Evolutionary conservation across 92 coral and sea anemone genomes (phyloP), one percentile per base, ranked within the genome.

Genomic region (Heliopora coerulea): DNA sequence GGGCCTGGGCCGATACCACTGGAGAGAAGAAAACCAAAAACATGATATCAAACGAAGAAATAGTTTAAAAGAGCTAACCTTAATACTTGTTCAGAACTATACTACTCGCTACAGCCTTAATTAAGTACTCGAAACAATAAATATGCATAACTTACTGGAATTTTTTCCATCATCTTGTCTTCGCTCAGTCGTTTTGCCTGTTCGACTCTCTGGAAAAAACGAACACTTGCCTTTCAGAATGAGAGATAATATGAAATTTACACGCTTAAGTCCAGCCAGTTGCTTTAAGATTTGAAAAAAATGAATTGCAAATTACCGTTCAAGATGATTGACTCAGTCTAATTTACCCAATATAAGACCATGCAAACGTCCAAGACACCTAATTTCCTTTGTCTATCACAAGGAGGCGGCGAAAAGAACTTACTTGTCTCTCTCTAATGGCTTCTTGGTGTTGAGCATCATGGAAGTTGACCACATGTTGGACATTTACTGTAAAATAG

Each of bases 401-500:
- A n/a, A n/a, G n/a, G n/a, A n/a, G n/a, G n/a, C n/a, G 20, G 32
- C n/a, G 13, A 17, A 13, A 65, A 19, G 13, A 17, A 9, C 80
- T 46, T 72, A 93, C 98, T 93, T 90, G 88, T 83, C 98, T 81
- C 42, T 93, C 98, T 54, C 91, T 84, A 62, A 89, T 88, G 89
- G 91, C 79, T 75, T 93, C 98, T 75, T 86, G 84, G 21, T 93
- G 98, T 24, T 89, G 91, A 27, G 98, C 98, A 83, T 93, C 96
- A 10, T 83, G 84, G 80, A 93, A 93, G 88, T 90, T 90, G 57
- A 93, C 87, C 12, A 96, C 91, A 60, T 93, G 98, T 49, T 91
- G 81, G 56, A 93, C 90, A 19, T 82, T 60, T 13, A 89, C 97
- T 91, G 65, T 32, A 58, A 73, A 79, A 32, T 23, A 32, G 61